Evolutionary conservation across 2,797 vertebrate genomes (phyloP).

Genomic region (Cirrhinus molitorella): DNA sequence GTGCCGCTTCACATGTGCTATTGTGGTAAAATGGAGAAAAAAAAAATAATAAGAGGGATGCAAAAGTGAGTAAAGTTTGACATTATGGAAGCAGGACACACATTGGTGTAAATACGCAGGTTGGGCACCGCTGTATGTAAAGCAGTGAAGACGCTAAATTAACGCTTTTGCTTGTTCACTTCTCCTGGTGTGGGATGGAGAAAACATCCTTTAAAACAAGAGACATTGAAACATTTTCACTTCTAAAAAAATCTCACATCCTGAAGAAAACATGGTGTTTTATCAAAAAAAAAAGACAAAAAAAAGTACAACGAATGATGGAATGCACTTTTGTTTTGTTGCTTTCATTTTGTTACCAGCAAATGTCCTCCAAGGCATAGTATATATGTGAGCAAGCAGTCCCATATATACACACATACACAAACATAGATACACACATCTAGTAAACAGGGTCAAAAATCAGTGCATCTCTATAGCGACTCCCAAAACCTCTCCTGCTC

Average conservation of each 20-base stretch:
- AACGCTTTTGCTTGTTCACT: conserved; percentile 66
- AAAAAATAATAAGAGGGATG: conserved; percentile 62
- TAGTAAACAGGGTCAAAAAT: conserved; percentile 56
- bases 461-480: conserved; percentile 25
- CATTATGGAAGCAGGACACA: conserved; percentile 70
- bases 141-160: conserved; percentile 71
- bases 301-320: conserved; percentile 47
- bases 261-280: conserved; percentile 26
- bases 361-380: conserved; percentile 47
- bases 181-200: conserved; percentile 71
- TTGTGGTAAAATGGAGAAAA: conserved; percentile 44
- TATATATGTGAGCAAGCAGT: conserved; percentile 47
- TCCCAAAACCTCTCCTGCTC: conserved; percentile 15
- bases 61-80: neutral
- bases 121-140: conserved; percentile 73
- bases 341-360: conserved; percentile 52
- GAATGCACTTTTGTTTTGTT: conserved; percentile 58
- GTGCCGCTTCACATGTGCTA: conserved; percentile 72
- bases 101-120: conserved; percentile 77
- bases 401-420: conserved; percentile 6
- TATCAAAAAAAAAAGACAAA: conserved; percentile 42
- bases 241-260: conserved; percentile 38
- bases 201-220: conserved; percentile 56
- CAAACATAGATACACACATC: conserved; percentile 54
- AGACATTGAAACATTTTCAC: conserved; percentile 61